Base-by-base conservation (phyloP, 2,113 vertebrate genomes). In the Lagopus leucura region DNA sequence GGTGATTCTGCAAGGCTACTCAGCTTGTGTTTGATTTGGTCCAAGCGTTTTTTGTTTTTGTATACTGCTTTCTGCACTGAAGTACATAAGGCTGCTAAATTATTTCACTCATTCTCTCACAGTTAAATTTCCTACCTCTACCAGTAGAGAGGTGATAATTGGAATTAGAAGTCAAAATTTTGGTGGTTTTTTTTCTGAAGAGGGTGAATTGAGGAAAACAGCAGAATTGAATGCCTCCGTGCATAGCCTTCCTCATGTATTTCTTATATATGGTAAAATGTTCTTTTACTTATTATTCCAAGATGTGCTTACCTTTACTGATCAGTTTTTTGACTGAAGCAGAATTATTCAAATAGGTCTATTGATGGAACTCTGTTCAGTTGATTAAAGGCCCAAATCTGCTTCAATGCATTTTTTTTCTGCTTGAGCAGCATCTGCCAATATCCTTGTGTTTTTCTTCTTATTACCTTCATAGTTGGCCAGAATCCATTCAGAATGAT, bases 301-400 rank as follows among this genome's bases (percentile, higher is more conserved):
- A 73, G 82, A 57, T 90, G 75, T 11, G 16, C 47, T 79, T 96
- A 89, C 79, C 60, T 97, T 94, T 85, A 76, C 86, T 92, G 71
- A 94, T 93, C 85, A 86, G 70, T 86, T 72, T 90, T 84, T 47
- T 67, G 58, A 96, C 63, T 94, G 54, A 38, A 80, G 85, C 66
- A 94, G 81, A 95, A 96, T 96, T 95, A 96, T 93, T 95, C 74
- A 88, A 86, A 77, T 84, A 88, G 70, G 69, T 94, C 87, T 93
- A 58, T 72, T 95, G 82, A 85, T 97, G 82, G 85, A 94, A 94
- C 32, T 77, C 84, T 79, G 74, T 83, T 95, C 76, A 86, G 73
- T 97, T 96, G 90, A 97, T 96, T 97, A 95, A 97, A 97, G 89
- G 54, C 80, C 95, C 90, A 96, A 84, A 92, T 96, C 93, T 86